These are phyloP conservation scores for Lethrus apterus DNA, from an alignment of 1,140 invertebrate species.

Conservation along the genomic window DNA sequence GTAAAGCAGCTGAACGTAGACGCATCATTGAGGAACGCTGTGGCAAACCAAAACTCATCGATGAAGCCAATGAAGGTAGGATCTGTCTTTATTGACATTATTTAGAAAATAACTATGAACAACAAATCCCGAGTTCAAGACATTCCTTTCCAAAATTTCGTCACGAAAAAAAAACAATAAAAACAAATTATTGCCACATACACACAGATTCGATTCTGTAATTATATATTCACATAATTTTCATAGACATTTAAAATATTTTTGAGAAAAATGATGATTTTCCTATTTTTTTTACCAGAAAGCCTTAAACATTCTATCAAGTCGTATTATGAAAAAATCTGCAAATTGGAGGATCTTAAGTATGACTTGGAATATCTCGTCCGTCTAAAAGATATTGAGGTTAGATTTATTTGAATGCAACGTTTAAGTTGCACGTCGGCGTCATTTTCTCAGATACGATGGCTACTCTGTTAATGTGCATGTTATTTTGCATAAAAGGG, in stretches of 20 bases:
- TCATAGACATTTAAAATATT: too few relatives aligned
- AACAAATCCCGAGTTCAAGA: too few relatives aligned
- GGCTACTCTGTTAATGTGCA: slow-evolving; percentile 11
- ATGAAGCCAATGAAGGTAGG: slow-evolving; percentile 88
- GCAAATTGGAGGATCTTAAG: slow-evolving; percentile 86
- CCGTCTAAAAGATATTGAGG: slow-evolving; percentile 96
- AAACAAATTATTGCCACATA: too few relatives aligned
- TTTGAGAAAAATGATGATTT: too few relatives aligned
- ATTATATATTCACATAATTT: too few relatives aligned
- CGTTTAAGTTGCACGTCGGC: slow-evolving; percentile 13
- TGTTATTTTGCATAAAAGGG: slow-evolving; percentile 3
- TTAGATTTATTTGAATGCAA: slow-evolving; percentile 36
- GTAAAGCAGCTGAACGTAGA: slow-evolving; percentile 95
- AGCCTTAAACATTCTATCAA: slow-evolving; percentile 72
- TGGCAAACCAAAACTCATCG: slow-evolving; percentile 82
- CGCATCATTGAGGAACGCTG: slow-evolving; percentile 94
- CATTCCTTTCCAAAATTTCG: too few relatives aligned
- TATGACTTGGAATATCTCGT: slow-evolving; percentile 98
- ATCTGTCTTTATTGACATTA: slow-evolving; percentile 5
- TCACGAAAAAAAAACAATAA: too few relatives aligned
- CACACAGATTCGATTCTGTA: too few relatives aligned
- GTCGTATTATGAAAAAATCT: slow-evolving; percentile 83
- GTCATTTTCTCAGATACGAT: slow-evolving; percentile 5
- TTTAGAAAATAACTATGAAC: neutral
- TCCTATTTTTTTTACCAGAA: slow-evolving; percentile 43